These are phyloP conservation scores for Micromussa lordhowensis DNA, from an alignment of 92 coral and sea anemone species.

Conservation along the genomic window DNA sequence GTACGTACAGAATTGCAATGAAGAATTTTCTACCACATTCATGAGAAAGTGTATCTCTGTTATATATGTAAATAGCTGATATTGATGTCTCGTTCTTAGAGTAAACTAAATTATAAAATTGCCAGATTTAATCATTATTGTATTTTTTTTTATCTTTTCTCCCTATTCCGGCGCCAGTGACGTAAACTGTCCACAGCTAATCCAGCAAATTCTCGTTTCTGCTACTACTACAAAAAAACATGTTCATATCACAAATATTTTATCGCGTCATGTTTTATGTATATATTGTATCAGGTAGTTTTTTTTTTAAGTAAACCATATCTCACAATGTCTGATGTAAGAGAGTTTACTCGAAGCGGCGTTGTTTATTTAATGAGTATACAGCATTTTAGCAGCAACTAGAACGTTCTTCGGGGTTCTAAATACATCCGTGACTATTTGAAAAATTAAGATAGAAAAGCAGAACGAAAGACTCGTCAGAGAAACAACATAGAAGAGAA, in stretches of 20 bases:
- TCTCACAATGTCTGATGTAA: background rate
- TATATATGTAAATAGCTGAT: background rate
- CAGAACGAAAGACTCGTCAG: no score
- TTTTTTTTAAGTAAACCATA: background rate
- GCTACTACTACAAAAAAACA: background rate
- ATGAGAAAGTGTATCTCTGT: background rate
- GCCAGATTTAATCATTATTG: background rate
- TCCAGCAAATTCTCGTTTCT: background rate
- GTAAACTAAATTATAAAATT: background rate
- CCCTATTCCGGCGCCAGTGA: background rate
- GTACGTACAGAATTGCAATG: no score
- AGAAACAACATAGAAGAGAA: background rate
- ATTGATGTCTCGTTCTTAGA: background rate
- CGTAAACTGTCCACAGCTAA: background rate
- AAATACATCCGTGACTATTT: background rate
- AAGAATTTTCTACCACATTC: background rate
- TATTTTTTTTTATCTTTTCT: background rate
- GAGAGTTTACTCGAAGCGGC: background rate
- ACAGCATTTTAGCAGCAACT: background rate
- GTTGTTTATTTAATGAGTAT: background rate
- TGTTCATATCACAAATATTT: background rate
- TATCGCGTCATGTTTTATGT: background rate
- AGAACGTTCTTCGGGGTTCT: background rate
- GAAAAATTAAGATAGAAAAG: background rate
- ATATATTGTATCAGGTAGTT: background rate